Conservation (phyloP, 2,888 invertebrate species). For the Diarsia brunnea region DNA sequence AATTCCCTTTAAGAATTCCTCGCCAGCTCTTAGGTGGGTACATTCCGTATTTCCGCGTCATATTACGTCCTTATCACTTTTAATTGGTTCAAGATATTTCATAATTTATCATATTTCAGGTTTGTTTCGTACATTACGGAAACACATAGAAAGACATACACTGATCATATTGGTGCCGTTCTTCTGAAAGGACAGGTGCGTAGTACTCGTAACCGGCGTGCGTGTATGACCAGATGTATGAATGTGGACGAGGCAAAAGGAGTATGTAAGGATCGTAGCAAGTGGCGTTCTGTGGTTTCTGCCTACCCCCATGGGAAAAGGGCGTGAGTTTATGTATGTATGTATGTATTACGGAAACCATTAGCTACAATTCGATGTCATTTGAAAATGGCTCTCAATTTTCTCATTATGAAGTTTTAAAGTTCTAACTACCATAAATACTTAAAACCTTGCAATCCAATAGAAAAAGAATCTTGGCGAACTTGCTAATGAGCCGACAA, state of each 20-base stretch:
- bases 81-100: constrained; percentile 69
- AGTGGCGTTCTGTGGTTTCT: too few relatives aligned
- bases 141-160: too few relatives aligned
- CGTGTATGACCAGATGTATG: too few relatives aligned
- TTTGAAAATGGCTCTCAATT: not conserved
- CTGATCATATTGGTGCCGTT: too few relatives aligned
- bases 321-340: too few relatives aligned
- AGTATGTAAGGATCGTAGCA: too few relatives aligned
- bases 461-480: constrained; percentile 8
- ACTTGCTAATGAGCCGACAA: constrained; percentile 46
- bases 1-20: constrained; percentile 82
- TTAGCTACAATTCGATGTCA: not conserved
- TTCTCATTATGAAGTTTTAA: not conserved
- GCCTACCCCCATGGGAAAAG: too few relatives aligned
- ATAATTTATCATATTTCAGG: constrained; percentile 10
- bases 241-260: too few relatives aligned
- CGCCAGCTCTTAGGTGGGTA: constrained; percentile 77
- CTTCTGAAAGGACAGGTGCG: too few relatives aligned
- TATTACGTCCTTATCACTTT: constrained; percentile 74
- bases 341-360: too few relatives aligned
- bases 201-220: too few relatives aligned
- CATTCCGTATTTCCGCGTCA: constrained; percentile 72
- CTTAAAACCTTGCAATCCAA: not conserved
- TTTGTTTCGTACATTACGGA: too few relatives aligned
- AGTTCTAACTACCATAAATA: not conserved